These are phyloP conservation scores for Scopus umbretta DNA, from an alignment of 2,113 vertebrate species.

Conservation along the genomic window DNA sequence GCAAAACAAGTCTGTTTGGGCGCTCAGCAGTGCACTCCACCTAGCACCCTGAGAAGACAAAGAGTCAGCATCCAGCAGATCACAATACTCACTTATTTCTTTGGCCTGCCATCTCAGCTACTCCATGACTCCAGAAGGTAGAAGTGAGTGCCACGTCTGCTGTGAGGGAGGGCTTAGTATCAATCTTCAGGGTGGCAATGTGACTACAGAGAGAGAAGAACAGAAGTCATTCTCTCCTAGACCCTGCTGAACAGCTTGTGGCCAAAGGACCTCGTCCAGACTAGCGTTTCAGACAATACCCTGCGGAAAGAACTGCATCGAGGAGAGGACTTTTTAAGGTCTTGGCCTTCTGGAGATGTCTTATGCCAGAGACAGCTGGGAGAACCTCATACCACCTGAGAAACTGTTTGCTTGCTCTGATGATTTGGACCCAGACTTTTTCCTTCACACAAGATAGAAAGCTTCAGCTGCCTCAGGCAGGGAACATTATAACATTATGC, in stretches of 20 bases:
- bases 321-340: neutral
- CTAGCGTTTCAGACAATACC: neutral
- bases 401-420: neutral
- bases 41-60: neutral
- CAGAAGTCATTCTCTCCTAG: neutral
- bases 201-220: constrained; percentile 74
- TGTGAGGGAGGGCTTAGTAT: constrained; percentile 82
- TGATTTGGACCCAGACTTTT: neutral
- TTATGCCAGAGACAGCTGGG: neutral
- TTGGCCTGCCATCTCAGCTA: constrained; percentile 92
- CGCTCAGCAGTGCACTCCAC: neutral
- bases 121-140: constrained; percentile 87
- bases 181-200: constrained; percentile 91
- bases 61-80: neutral
- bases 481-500: neutral
- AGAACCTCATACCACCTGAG: neutral
- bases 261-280: neutral
- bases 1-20: neutral
- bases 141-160: constrained; percentile 75
- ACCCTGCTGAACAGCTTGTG: neutral
- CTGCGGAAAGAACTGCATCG: neutral
- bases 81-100: constrained; percentile 90
- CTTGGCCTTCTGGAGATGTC: neutral
- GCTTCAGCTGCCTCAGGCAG: neutral
- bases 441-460: neutral